Evolutionary conservation across 2,113 vertebrate species (phyloP), one percentile per base, ranked within the genome.

Genomic region (Ovibos moschatus): DNA sequence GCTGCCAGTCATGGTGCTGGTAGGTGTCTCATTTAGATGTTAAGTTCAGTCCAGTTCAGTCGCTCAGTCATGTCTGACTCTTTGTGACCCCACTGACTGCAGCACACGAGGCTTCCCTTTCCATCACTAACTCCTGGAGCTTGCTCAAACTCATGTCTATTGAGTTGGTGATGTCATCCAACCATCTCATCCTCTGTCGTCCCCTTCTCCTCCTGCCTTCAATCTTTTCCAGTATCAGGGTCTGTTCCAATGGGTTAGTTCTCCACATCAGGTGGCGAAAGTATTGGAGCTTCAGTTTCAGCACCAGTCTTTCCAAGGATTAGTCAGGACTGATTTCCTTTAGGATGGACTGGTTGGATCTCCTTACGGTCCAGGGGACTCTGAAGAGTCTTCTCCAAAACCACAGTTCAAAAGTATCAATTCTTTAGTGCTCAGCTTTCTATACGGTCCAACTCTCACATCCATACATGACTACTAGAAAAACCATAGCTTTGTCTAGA

Each of bases 11-110:
- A 51, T 12, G 78, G 47, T 21, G 47, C 16, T 51, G 28, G 28
- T 51, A 19, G 78, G 47, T 51, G 47, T 9, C 5, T 33, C 30
- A 13, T 21, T 51, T 51, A 33, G 47, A 81, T 33, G 28, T 30
- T 50, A 11, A 25, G 21, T 36, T 71, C n/a, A 36, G 67, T 23
- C 23, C 67, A 71, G 67, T 71, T 40, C 67, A 40, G 19, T 6
- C n/a, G 0, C 67, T 40, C 67, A 74, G n/a, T 74, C n/a, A 40
- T 74, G n/a, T 6, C 67, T 1, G 5, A 23, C n/a, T 6, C 10
- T 40, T 40, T 23, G 67, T 23, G 67, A 74, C n/a, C 5, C 67
- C 67, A 40, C 6, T 5, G 67, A 40, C 67, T 71, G 19, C 19
- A 74, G 67, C 67, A 74, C 19, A 23, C 2, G 10, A 74, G n/a